Evolutionary conservation across 2,797 vertebrate species (phyloP), one percentile per base, ranked within the genome.

Genomic region (Sebastes diaconus): DNA sequence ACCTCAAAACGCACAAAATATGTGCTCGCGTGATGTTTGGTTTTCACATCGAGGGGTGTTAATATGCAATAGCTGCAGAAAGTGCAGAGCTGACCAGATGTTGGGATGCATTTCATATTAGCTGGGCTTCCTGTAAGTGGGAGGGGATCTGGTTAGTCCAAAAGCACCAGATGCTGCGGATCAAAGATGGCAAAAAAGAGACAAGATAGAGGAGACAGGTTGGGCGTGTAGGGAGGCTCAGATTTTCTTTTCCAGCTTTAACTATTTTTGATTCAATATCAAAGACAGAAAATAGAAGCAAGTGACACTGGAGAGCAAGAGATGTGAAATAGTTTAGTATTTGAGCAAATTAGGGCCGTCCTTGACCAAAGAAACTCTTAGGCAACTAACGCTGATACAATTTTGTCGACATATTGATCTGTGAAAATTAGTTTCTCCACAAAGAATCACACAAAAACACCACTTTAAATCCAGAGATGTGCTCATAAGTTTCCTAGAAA

Each of bases 21-120:
- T 75, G 42, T 77, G 77, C 59, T 72, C 3, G 18, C 36, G 9
- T 60, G 55, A 75, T 71, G 65, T 74, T 79, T 63, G 55, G 32
- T 77, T 82, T 72, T 65, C 63, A 32, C 73, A 71, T 81, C 54
- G 39, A 83, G 81, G 50, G 22, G 58, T 65, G 75, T 71, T 77
- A 57, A 79, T 68, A 83, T 80, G 63, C 57, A 77, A 59, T 50
- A 27, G 52, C 58, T 73, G 79, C 66, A 66, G 30, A 57, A 67
- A 25, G 36, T 8, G 13, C 8, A 4, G 65, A 25, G 46, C 36
- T 75, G 81, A 68, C 75, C 88, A 93, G 88, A 93, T 92, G 84
- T 77, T 85, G 30, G 12, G 76, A 63, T 87, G 78, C 30, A 82
- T 87, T 87, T 86, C 77, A 80, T 75, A 87, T 87, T 87, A 88